These are phyloP conservation scores for Pelobates cultripes DNA, from an alignment of 2,797 vertebrate species.

Conservation along the genomic window DNA sequence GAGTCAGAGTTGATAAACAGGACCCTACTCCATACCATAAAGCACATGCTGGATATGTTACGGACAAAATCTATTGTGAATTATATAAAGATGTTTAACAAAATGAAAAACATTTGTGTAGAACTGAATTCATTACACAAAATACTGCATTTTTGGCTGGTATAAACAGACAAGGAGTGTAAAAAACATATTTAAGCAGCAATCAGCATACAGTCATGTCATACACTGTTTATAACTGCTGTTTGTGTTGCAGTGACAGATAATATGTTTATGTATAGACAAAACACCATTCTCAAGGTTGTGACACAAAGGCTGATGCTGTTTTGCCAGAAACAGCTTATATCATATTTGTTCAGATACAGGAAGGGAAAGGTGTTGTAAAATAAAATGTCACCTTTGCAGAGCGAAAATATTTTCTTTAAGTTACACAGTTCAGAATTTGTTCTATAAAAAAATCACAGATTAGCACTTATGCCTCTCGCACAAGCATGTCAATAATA, in stretches of 20 bases:
- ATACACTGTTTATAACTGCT: constrained; percentile 68
- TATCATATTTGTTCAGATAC: constrained; percentile 48
- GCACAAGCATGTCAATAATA: too few species aligned
- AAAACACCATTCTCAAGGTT: constrained; percentile 58
- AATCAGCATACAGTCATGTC: constrained; percentile 66
- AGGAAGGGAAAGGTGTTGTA: background rate
- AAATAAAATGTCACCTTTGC: background rate
- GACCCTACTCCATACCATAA: constrained; percentile 67
- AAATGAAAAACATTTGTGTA: constrained; percentile 76
- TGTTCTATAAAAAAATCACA: too few species aligned
- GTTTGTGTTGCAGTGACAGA: constrained; percentile 66
- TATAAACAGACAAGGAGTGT: constrained; percentile 49
- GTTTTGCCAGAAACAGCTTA: constrained; percentile 65
- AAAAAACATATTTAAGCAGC: constrained; percentile 55
- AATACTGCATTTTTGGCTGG: constrained; percentile 52
- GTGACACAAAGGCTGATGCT: constrained; percentile 56
- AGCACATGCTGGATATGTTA: constrained; percentile 68
- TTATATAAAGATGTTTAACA: constrained; percentile 73
- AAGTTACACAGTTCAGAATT: too few species aligned
- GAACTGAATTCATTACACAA: constrained; percentile 64
- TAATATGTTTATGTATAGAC: constrained; percentile 69
- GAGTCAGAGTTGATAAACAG: constrained; percentile 65
- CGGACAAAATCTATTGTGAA: constrained; percentile 74
- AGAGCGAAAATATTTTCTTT: too few species aligned
- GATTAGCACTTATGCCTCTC: too few species aligned